Conservation (phyloP, 2,888 invertebrate genomes). For the Masnerella sp. region DNA sequence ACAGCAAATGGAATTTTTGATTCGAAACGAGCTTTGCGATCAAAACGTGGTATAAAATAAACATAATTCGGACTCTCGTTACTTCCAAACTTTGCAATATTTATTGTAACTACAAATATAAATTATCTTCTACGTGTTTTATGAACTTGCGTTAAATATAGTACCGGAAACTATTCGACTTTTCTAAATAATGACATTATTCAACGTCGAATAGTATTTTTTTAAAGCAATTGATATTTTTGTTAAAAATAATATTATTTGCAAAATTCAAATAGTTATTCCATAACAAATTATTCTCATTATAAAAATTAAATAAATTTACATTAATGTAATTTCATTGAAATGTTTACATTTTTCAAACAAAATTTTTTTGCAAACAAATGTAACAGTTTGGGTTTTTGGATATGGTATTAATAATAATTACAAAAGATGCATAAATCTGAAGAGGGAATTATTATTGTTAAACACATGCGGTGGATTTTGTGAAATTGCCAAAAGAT, state of each 20-base stretch:
- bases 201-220: background rate
- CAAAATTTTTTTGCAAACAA: background rate
- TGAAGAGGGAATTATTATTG: no score
- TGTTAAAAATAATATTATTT: background rate
- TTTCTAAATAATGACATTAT: background rate
- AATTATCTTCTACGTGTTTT: constrained; percentile 10
- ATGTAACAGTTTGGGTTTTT: no score
- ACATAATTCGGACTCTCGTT: background rate
- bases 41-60: no score
- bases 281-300: no score
- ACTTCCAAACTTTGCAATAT: constrained; percentile 7
- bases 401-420: no score
- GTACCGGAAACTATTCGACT: background rate
- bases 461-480: constrained; percentile 10
- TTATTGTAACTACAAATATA: constrained; percentile 8
- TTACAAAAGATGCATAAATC: background rate
- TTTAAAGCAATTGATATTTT: background rate
- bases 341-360: background rate
- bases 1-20: no score
- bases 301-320: background rate
- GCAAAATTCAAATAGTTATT: no score
- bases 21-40: no score
- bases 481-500: constrained; percentile 61
- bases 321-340: background rate
- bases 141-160: constrained; percentile 4